phyloP scores from a whole-genome alignment of 2,797 vertebrate genomes.

The Gymnocypris eckloni region DNA sequence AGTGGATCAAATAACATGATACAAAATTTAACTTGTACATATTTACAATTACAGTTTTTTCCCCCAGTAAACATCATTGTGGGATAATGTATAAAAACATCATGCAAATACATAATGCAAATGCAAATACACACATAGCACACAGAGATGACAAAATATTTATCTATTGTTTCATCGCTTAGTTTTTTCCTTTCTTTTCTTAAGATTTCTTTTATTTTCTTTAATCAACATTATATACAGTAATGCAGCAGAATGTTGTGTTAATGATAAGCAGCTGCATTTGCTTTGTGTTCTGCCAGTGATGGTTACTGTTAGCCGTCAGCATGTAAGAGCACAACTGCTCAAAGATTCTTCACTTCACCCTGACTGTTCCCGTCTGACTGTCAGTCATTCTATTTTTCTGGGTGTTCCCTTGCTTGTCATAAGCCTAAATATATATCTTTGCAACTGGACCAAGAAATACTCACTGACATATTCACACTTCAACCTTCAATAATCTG shows the following conservation, averaged over 20 bases:
- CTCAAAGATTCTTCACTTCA: slow-evolving; percentile 8
- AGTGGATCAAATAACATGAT: neutral
- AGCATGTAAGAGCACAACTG: neutral
- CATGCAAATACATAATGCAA: neutral
- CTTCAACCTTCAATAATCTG: neutral
- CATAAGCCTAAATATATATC: neutral
- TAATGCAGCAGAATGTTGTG: neutral
- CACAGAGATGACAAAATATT: neutral
- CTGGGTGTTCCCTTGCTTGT: neutral
- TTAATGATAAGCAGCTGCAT: neutral
- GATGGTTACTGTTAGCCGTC: neutral
- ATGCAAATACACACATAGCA: neutral
- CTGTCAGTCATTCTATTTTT: slow-evolving; percentile 7
- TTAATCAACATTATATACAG: neutral
- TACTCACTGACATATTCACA: neutral
- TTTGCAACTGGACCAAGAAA: slow-evolving; percentile 1
- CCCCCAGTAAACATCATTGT: too few relatives aligned
- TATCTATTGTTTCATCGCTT: neutral
- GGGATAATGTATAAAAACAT: neutral
- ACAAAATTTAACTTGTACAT: too few relatives aligned
- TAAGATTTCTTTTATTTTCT: neutral
- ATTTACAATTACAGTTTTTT: neutral
- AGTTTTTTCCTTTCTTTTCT: neutral
- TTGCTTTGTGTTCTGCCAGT: neutral
- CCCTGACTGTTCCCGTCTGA: neutral